Evolutionary conservation across 2,888 invertebrate genomes (phyloP).

Genomic region (Lobophora halterata): DNA sequence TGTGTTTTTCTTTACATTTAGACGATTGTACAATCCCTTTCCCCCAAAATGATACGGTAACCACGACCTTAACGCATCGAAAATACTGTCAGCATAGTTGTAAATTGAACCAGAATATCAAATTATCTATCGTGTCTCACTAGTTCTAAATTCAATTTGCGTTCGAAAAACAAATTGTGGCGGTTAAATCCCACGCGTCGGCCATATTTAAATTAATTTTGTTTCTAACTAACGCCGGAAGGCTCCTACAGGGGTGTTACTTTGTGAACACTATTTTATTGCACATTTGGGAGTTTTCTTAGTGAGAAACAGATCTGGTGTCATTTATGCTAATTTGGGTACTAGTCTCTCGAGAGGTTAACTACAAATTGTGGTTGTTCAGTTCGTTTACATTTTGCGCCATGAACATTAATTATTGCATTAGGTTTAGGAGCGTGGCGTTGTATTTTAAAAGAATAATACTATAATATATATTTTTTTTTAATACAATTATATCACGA

Average conservation of each 20-base stretch:
- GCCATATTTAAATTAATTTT: slow-evolving; percentile 68
- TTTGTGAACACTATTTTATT: slow-evolving; percentile 51
- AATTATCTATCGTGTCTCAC: slow-evolving; percentile 50
- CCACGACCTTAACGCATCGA: slow-evolving; percentile 38
- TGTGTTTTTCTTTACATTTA: slow-evolving; percentile 78
- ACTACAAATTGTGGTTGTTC: slow-evolving; percentile 9
- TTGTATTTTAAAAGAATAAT: no score
- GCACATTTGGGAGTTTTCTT: slow-evolving; percentile 42
- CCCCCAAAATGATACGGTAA: slow-evolving; percentile 34
- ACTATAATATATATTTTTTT: no score
- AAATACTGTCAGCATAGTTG: slow-evolving; percentile 40
- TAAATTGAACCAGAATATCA: slow-evolving; percentile 43
- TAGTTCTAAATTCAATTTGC: slow-evolving; percentile 68
- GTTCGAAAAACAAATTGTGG: slow-evolving; percentile 68
- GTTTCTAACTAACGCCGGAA: slow-evolving; percentile 65
- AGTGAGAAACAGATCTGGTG: slow-evolving; percentile 31
- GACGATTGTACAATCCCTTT: slow-evolving; percentile 51
- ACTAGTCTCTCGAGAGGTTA: slow-evolving; percentile 24
- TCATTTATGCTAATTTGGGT: slow-evolving; percentile 29
- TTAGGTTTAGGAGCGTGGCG: background rate
- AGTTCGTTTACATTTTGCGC: slow-evolving; percentile 14
- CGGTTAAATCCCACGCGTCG: slow-evolving; percentile 57
- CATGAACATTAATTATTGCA: slow-evolving; percentile 9
- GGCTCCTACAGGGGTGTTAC: slow-evolving; percentile 51
- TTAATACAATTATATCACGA: no score